Evolutionary conservation across 1,140 invertebrate genomes (phyloP).

Genomic region (Xylocopa sonorina): DNA sequence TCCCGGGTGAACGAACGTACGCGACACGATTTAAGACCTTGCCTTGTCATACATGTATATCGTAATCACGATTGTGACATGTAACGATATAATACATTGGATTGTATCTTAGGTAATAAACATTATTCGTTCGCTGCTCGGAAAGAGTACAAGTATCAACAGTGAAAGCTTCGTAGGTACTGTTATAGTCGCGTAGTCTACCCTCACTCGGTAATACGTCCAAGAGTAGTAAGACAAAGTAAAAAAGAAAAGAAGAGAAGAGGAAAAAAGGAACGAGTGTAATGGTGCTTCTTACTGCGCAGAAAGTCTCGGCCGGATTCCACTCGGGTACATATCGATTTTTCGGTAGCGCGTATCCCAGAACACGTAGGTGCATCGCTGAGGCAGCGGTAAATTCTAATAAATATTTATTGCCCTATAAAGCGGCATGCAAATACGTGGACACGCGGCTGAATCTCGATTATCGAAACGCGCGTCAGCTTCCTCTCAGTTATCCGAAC

Average conservation of each 20-base stretch:
- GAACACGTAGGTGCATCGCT: background rate
- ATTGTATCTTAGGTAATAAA: too few species aligned
- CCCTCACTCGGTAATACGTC: background rate
- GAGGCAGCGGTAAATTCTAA: constrained; percentile 64
- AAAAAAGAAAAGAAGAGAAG: too few species aligned
- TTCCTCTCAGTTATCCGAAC: constrained; percentile 28
- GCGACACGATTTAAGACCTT: background rate
- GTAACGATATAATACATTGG: too few species aligned
- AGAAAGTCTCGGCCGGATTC: constrained; percentile 28
- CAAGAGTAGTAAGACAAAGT: background rate
- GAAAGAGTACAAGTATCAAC: too few species aligned
- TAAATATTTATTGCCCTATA: constrained; percentile 73
- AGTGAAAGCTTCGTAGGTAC: constrained; percentile 1
- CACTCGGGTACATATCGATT: constrained; percentile 38
- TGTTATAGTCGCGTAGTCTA: background rate
- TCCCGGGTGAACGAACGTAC: constrained; percentile 42
- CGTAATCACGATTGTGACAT: too few species aligned
- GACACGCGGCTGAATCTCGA: constrained; percentile 21
- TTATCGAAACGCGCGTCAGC: constrained; percentile 32
- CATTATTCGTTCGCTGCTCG: too few species aligned
- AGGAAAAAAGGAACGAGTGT: background rate
- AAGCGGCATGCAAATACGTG: constrained; percentile 56
- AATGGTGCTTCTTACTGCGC: background rate
- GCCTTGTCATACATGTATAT: too few species aligned
- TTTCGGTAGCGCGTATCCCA: constrained; percentile 26